phyloP scores from a whole-genome alignment of 1,140 invertebrate genomes.

The Drosophila pectinifera region DNA sequence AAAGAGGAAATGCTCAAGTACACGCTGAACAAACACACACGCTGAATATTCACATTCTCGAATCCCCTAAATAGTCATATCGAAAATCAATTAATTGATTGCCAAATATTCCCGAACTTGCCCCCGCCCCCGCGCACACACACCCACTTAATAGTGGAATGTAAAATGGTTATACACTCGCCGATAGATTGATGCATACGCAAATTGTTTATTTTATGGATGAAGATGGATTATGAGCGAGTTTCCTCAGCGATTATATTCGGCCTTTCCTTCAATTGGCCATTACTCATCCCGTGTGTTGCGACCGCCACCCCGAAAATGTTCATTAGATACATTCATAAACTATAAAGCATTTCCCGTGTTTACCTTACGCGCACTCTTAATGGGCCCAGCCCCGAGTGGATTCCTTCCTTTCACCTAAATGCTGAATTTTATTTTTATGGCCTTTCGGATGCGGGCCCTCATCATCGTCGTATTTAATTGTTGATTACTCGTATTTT shows the following conservation, averaged over 20 bases:
- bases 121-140: background rate
- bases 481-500: conserved; percentile 65
- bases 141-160: conserved; percentile 34
- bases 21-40: conserved; percentile 22
- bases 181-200: conserved; percentile 69
- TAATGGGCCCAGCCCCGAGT: conserved; percentile 58
- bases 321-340: conserved; percentile 61
- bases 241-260: conserved; percentile 43
- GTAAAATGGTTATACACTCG: conserved; percentile 57
- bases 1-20: conserved; percentile 67
- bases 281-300: conserved; percentile 66
- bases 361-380: conserved; percentile 77
- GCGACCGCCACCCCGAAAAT: conserved; percentile 15
- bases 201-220: conserved; percentile 80
- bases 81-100: conserved; percentile 81
- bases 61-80: conserved; percentile 50
- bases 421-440: conserved; percentile 45
- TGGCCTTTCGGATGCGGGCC: conserved; percentile 46
- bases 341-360: conserved; percentile 73
- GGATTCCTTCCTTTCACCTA: conserved; percentile 48
- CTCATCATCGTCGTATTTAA: conserved; percentile 60
- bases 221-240: conserved; percentile 79
- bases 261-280: conserved; percentile 35
- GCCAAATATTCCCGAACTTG: conserved; percentile 64
- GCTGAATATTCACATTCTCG: conserved; percentile 2